Evolutionary conservation across 2,888 invertebrate genomes (phyloP).

Genomic region (Lottia gigantea): DNA sequence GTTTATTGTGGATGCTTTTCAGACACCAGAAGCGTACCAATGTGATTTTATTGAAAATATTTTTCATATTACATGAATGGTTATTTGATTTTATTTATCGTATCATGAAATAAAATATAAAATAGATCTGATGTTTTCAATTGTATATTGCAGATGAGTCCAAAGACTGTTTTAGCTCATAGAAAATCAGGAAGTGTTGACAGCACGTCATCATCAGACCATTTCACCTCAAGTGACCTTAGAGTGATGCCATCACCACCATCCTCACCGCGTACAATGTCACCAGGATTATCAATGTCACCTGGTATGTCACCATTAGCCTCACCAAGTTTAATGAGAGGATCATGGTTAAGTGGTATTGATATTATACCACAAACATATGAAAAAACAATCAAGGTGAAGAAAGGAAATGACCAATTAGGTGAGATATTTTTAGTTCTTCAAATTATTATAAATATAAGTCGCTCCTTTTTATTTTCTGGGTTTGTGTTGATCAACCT

Average conservation of each 20-base stretch:
- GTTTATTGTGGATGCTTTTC: too few relatives aligned
- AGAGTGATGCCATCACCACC: slow-evolving; percentile 47
- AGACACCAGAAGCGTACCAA: too few relatives aligned
- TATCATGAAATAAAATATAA: not conserved
- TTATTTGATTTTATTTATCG: too few relatives aligned
- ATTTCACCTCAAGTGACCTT: slow-evolving; percentile 62
- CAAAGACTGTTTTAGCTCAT: slow-evolving; percentile 20
- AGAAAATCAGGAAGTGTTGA: slow-evolving; percentile 38
- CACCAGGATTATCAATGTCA: slow-evolving; percentile 33
- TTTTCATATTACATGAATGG: too few relatives aligned
- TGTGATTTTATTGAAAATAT: too few relatives aligned
- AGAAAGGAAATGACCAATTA: slow-evolving; percentile 72
- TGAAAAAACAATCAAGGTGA: slow-evolving; percentile 72
- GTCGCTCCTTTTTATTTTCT: not conserved
- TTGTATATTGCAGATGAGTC: slow-evolving; percentile 13
- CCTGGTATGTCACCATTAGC: slow-evolving; percentile 53
- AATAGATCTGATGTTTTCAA: not conserved
- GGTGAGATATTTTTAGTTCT: slow-evolving; percentile 62
- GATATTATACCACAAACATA: slow-evolving; percentile 71
- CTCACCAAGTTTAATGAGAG: slow-evolving; percentile 50
- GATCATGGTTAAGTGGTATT: slow-evolving; percentile 45
- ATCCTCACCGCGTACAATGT: slow-evolving; percentile 39
- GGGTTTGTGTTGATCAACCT: not conserved
- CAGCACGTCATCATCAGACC: slow-evolving; percentile 53
- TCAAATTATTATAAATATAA: not conserved